Evolutionary conservation across 2,888 invertebrate genomes (phyloP).

Genomic region (Rhopalosiphum nymphaeae): DNA sequence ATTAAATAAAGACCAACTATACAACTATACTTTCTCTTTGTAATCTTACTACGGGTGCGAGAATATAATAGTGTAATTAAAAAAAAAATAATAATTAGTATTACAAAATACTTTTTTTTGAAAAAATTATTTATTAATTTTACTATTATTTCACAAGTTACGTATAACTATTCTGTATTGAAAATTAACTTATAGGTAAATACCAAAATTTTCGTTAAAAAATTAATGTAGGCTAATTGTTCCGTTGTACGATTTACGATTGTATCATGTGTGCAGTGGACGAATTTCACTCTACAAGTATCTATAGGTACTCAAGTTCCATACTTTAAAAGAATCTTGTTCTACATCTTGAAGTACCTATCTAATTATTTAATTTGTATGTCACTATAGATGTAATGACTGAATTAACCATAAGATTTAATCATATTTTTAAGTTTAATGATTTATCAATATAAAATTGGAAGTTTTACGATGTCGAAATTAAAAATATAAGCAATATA

Average conservation of each 20-base stretch:
- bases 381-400: background rate
- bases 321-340: background rate
- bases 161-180: background rate
- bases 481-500: background rate
- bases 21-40: slow-evolving; percentile 45
- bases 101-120: background rate
- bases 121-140: background rate
- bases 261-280: background rate
- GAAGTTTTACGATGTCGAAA: background rate
- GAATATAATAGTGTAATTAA: background rate
- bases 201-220: background rate
- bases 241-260: background rate
- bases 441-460: background rate
- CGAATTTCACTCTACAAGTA: background rate
- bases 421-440: background rate
- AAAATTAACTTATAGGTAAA: background rate
- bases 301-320: background rate
- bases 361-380: background rate
- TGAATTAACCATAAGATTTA: background rate
- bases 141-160: background rate
- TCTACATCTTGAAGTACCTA: background rate
- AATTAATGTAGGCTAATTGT: background rate
- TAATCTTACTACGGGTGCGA: background rate
- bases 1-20: slow-evolving; percentile 19
- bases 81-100: slow-evolving; percentile 2